Conservation (phyloP, 2,113 vertebrate genomes). For the Pagrus major region DNA sequence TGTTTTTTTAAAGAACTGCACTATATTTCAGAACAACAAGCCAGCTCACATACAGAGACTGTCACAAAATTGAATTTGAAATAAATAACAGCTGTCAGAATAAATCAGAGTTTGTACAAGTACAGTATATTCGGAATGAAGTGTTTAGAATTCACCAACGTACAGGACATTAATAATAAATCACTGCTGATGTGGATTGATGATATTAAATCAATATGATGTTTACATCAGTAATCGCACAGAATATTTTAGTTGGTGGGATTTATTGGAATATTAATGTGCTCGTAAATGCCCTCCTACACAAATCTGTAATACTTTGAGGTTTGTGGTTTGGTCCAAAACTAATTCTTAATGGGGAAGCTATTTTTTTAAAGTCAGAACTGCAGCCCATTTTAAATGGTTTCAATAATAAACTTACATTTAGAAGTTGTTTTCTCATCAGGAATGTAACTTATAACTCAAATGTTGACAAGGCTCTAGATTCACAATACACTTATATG, state of each 20-base stretch:
- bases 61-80: not conserved
- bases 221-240: not conserved
- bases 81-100: conserved; percentile 15
- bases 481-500: not conserved
- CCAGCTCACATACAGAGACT: conserved; percentile 7
- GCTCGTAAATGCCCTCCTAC: not conserved
- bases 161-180: not conserved
- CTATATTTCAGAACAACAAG: not conserved
- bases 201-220: not conserved
- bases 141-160: not conserved
- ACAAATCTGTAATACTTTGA: not conserved
- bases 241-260: not conserved
- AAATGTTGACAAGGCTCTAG: not conserved
- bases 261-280: not conserved
- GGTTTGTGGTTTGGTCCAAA: not conserved
- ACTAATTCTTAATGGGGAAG: not conserved
- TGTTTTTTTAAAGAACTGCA: not conserved
- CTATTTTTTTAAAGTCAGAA: not conserved
- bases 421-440: not conserved
- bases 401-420: not conserved
- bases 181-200: not conserved
- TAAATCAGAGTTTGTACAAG: not conserved
- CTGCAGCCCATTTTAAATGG: not conserved
- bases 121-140: not conserved
- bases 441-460: not conserved